Conservation (phyloP, 1,140 invertebrate species). For the Magallana ariakensis region DNA sequence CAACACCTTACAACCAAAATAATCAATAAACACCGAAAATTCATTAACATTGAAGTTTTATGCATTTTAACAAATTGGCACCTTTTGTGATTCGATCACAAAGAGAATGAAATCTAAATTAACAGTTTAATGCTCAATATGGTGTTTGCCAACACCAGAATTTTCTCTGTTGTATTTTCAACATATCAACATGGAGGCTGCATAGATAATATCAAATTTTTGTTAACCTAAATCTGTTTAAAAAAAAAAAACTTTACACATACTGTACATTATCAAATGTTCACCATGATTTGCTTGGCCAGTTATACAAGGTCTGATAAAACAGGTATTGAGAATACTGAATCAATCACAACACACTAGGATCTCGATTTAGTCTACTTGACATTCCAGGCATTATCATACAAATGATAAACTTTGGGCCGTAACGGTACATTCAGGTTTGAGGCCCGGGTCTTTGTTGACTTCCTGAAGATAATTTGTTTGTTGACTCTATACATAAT, state of each 20-base stretch:
- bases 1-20: background rate
- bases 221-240: background rate
- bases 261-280: no score
- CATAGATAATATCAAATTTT: background rate
- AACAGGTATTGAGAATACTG: background rate
- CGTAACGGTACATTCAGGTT: background rate
- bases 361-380: background rate
- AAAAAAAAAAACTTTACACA: background rate
- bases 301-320: background rate
- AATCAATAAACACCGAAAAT: constrained; percentile 6
- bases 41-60: background rate
- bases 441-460: background rate
- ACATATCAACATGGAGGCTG: background rate
- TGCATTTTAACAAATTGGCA: background rate
- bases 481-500: constrained; percentile 15
- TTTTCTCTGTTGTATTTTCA: constrained; percentile 13
- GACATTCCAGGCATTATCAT: constrained; percentile 24
- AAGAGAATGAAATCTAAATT: background rate
- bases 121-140: background rate
- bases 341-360: background rate
- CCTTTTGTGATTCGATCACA: background rate
- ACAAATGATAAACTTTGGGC: constrained; percentile 11
- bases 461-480: constrained; percentile 21
- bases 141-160: background rate
- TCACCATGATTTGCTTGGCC: no score